Evolutionary conservation across 2,797 vertebrate genomes (phyloP).

Genomic region (Oreochromis grahami): DNA sequence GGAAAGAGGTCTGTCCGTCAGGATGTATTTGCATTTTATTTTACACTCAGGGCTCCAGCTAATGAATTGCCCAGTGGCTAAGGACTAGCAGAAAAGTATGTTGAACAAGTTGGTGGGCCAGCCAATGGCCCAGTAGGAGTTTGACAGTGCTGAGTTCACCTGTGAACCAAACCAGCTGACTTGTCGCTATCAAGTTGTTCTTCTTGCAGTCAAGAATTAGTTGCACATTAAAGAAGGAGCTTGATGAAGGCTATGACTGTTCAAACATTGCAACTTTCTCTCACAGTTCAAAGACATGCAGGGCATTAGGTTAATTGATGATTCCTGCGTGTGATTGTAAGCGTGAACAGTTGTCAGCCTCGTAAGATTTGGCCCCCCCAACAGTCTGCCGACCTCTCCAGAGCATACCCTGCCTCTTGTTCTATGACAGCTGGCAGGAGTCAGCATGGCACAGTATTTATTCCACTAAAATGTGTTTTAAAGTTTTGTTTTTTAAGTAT

Average conservation of each 20-base stretch:
- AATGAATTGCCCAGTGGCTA: neutral
- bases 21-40: neutral
- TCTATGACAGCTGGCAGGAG: neutral
- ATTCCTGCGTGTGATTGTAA: neutral
- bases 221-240: neutral
- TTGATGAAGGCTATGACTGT: neutral
- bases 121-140: neutral
- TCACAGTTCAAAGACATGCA: neutral
- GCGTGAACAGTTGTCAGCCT: neutral
- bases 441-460: neutral
- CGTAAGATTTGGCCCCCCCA: neutral
- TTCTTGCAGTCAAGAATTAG: neutral
- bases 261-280: neutral
- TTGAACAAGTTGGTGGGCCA: neutral
- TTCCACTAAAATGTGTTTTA: neutral
- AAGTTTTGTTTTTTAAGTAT: neutral
- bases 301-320: neutral
- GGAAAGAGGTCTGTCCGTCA: slow-evolving; percentile 80
- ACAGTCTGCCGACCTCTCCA: neutral
- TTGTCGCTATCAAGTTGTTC: neutral
- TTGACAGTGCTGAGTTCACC: neutral
- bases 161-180: neutral
- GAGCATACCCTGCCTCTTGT: neutral
- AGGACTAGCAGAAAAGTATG: neutral
- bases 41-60: neutral